Conservation (phyloP, 2,888 invertebrate species). For the Heterodera filipjevi region DNA sequence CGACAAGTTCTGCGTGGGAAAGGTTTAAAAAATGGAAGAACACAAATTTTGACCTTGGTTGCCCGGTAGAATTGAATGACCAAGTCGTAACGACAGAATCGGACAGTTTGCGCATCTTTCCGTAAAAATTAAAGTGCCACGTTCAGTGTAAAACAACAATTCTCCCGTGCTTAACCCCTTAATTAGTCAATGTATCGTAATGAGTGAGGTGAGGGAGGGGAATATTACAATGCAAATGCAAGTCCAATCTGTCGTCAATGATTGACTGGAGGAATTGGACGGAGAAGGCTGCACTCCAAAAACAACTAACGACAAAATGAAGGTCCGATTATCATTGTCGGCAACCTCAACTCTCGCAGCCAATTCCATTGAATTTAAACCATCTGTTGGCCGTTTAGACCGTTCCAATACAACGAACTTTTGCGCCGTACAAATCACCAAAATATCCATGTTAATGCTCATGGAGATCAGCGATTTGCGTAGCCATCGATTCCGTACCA, state of each 20-base stretch:
- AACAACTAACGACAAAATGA: constrained; percentile 9
- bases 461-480: constrained; percentile 36
- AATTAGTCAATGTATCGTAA: background rate
- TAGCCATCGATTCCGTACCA: constrained; percentile 37
- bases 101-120: constrained; percentile 52
- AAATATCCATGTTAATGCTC: constrained; percentile 42
- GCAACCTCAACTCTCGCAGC: constrained; percentile 15
- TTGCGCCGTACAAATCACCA: constrained; percentile 43
- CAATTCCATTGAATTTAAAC: constrained; percentile 24
- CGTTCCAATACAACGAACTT: constrained; percentile 43
- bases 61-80: constrained; percentile 46
- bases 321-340: background rate
- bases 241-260: constrained; percentile 45
- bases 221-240: constrained; percentile 43
- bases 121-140: constrained; percentile 52
- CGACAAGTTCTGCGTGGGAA: constrained; percentile 24
- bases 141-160: constrained; percentile 56
- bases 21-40: too few species aligned
- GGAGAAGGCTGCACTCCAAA: constrained; percentile 13
- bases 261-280: constrained; percentile 23
- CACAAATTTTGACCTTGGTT: constrained; percentile 41
- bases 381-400: background rate
- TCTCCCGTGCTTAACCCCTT: constrained; percentile 35
- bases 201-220: background rate
- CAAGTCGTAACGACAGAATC: constrained; percentile 48